These are phyloP conservation scores for Netelia melanura DNA, from an alignment of 2,888 invertebrate species.

Conservation along the genomic window DNA sequence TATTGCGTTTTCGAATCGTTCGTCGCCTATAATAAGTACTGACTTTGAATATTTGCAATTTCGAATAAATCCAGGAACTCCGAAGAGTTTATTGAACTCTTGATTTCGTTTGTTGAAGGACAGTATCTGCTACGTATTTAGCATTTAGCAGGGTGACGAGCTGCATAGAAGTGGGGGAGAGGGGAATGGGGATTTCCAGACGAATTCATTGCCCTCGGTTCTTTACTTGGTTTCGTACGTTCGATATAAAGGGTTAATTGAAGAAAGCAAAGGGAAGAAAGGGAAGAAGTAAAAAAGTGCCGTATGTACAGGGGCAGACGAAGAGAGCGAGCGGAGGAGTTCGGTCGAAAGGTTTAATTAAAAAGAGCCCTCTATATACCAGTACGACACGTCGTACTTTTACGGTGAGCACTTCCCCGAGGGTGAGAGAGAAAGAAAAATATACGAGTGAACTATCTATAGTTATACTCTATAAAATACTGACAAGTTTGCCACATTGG, in stretches of 20 bases:
- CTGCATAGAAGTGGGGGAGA: not conserved
- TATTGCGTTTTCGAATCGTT: too few species aligned
- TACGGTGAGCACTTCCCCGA: constrained; percentile 54
- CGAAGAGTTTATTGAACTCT: too few species aligned
- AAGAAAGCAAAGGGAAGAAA: constrained; percentile 62
- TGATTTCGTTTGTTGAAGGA: not conserved
- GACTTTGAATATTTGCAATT: too few species aligned
- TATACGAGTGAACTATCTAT: not conserved
- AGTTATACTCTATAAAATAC: not conserved
- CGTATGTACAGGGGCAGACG: not conserved
- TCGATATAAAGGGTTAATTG: constrained; percentile 70
- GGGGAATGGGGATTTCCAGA: not conserved
- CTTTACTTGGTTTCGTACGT: constrained; percentile 28
- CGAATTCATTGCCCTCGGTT: not conserved
- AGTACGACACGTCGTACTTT: constrained; percentile 60
- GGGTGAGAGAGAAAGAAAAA: constrained; percentile 8
- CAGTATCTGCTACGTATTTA: too few species aligned
- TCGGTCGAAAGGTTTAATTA: constrained; percentile 72
- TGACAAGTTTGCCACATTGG: not conserved
- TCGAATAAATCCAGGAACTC: too few species aligned
- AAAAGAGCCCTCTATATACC: constrained; percentile 53
- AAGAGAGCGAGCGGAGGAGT: not conserved
- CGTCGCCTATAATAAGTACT: too few species aligned
- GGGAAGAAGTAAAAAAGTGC: constrained; percentile 1
- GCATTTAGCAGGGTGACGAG: too few species aligned